Base-by-base conservation (phyloP, 2,113 vertebrate genomes). In the Aplodontia rufa region DNA sequence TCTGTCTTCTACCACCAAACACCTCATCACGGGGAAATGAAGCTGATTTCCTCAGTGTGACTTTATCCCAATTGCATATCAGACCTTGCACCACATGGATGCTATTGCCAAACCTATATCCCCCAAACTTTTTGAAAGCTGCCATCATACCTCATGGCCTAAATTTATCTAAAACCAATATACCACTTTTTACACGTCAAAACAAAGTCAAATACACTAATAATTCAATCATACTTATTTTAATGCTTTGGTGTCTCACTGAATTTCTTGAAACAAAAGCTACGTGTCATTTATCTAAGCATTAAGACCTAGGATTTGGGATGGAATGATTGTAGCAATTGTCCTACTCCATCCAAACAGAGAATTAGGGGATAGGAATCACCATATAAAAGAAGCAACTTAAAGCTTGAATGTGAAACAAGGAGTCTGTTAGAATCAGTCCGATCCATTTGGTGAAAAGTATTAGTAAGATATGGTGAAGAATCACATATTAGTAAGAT, bases 191-290 rank as follows among this genome's bases (percentile, higher is more conserved):
- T 75, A 51, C 2, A 8, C 8, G 62, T 60, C n/a, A 69, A 69
- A 90, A 74, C 60, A 78, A 94, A 87, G 47, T 76, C 24, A 82
- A 85, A 74, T 30, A 85, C 74, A 90, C 26, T 64, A 87, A 93
- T 20, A 89, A 95, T 64, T 51, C 30, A 35, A 20, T 49, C 37
- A 86, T 53, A 53, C 17, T 74, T 91, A 45, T 91, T 91, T 93
- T 88, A 9, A 78, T 35, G 20, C 58, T 76, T 53, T 35, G 26
- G 2, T 75, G 1, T 10, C 16, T 55, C 53, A 17, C 1, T 5
- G 5, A 51, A 13, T 42, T 83, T 90, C 20, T 60, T 88, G 45
- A 88, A 93, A 66, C 12, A 35, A 95, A 80, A 22, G 13, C 1
- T 83, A 83, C 13, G 6, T 72, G 30, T 45, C 66, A 37, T 91